These are phyloP conservation scores for Sipha maydis DNA, from an alignment of 2,888 invertebrate species.

Conservation along the genomic window DNA sequence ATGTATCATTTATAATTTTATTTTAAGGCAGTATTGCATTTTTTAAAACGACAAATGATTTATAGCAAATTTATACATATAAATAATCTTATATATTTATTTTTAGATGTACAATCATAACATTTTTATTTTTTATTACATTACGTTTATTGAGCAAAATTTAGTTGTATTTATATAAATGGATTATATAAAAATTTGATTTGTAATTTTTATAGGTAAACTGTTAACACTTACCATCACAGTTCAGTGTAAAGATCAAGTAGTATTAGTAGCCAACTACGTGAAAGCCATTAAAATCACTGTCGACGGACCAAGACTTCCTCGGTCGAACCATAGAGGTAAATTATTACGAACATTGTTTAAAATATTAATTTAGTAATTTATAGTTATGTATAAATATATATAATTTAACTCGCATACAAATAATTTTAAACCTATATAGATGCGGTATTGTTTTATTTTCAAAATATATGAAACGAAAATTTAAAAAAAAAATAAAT, in stretches of 20 bases:
- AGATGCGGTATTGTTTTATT: background rate
- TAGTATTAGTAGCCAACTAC: constrained; percentile 90
- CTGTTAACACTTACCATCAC: constrained; percentile 95
- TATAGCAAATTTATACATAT: background rate
- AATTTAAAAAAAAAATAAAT: too few species aligned
- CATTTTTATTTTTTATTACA: background rate
- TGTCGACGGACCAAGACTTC: constrained; percentile 98
- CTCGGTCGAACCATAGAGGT: constrained; percentile 88
- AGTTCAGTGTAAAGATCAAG: constrained; percentile 80
- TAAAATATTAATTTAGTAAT: background rate
- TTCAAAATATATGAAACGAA: background rate
- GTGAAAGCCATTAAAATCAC: constrained; percentile 98
- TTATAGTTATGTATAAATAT: too few species aligned
- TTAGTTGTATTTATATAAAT: background rate
- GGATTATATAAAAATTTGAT: background rate
- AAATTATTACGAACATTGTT: background rate
- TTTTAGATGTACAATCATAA: background rate
- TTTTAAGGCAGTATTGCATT: background rate
- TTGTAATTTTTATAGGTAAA: constrained; percentile 74
- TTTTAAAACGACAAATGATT: background rate
- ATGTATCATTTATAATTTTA: background rate
- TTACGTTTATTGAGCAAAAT: background rate
- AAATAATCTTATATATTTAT: background rate
- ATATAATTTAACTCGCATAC: too few species aligned
- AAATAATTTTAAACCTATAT: too few species aligned